Conservation (phyloP, 2,888 invertebrate genomes). For the Mesoligia furuncula region DNA sequence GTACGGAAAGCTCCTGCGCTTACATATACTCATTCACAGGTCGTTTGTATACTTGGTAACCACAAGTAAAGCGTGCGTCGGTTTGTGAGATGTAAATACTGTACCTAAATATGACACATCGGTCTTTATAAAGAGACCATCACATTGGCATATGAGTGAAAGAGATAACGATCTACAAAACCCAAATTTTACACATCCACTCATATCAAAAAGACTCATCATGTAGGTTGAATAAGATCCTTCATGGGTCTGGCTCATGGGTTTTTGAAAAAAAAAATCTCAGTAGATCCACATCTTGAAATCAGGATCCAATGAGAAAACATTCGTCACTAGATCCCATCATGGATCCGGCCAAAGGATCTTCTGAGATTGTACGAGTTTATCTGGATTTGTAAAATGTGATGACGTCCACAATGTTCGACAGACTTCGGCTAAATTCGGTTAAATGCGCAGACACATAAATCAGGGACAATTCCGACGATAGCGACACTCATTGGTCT, state of each 20-base stretch:
- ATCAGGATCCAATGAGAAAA: too few relatives aligned
- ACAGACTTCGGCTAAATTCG: conserved; percentile 17
- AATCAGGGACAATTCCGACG: conserved; percentile 80
- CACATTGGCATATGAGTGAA: neutral
- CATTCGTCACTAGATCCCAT: too few relatives aligned
- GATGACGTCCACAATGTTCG: neutral
- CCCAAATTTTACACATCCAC: neutral
- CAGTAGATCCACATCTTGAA: too few relatives aligned
- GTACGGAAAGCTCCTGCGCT: neutral
- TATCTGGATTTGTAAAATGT: neutral
- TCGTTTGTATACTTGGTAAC: neutral
- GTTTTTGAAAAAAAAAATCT: too few relatives aligned
- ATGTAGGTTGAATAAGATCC: too few relatives aligned
- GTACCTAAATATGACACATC: neutral
- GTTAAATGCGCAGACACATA: conserved; percentile 83
- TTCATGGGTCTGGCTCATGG: too few relatives aligned
- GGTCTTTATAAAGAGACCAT: neutral
- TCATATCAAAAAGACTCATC: too few relatives aligned
- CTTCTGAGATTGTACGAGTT: too few relatives aligned
- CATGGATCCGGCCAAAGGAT: too few relatives aligned
- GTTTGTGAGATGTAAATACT: neutral
- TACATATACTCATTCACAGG: neutral
- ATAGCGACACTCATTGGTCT: conserved; percentile 75
- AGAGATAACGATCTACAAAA: neutral
- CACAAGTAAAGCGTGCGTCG: neutral